phyloP scores from a whole-genome alignment of 2,888 invertebrate species.

The Biston betularia region DNA sequence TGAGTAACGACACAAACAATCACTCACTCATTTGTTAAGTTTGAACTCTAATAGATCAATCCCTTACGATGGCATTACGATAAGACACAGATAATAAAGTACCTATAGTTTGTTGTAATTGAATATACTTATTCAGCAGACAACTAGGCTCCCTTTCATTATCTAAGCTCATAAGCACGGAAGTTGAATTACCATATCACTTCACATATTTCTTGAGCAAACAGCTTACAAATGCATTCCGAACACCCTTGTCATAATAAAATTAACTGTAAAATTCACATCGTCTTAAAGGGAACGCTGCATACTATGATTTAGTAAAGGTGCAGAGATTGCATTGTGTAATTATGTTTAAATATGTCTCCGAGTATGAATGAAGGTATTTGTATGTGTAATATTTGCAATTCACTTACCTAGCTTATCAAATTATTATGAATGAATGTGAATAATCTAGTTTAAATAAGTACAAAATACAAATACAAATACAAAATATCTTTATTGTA shows the following conservation, averaged over 20 bases:
- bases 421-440: conserved; percentile 29
- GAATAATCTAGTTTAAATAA: conserved; percentile 28
- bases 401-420: conserved; percentile 15
- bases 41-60: too few relatives aligned
- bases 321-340: conserved; percentile 53
- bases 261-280: conserved; percentile 26
- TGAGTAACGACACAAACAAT: too few relatives aligned
- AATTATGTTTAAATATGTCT: conserved; percentile 49
- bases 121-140: conserved; percentile 50
- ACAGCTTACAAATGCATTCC: conserved; percentile 56
- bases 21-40: too few relatives aligned
- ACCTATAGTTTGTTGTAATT: neutral
- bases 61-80: too few relatives aligned
- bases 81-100: too few relatives aligned
- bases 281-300: neutral
- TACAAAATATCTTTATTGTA: too few relatives aligned
- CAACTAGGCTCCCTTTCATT: conserved; percentile 65
- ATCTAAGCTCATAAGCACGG: conserved; percentile 61
- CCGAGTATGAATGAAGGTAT: conserved; percentile 60
- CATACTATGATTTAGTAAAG: conserved; percentile 47
- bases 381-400: conserved; percentile 40
- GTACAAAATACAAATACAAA: neutral
- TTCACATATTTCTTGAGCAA: conserved; percentile 66
- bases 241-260: conserved; percentile 59
- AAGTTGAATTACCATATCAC: conserved; percentile 76